Base-by-base conservation (phyloP, 1,140 invertebrate species). In the Zelostemma sp. region DNA sequence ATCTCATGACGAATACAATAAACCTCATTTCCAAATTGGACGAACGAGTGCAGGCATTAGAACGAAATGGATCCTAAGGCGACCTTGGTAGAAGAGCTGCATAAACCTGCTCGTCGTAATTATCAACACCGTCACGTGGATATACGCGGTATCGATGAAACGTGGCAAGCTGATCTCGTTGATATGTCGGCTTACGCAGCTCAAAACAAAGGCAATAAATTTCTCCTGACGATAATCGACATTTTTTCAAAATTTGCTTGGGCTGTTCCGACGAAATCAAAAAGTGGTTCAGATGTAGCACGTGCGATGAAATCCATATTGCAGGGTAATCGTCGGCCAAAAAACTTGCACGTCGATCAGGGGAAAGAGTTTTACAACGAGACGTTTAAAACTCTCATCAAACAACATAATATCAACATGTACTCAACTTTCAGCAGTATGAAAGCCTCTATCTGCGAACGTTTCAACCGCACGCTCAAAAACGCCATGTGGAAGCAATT, bases 221-320 rank as follows among this genome's bases (percentile, higher is more conserved):
- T 28, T 28, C 8, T 28, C 8, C 25, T 28, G 25, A 28, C 25
- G 3, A 8, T 28, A 8, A 8, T 85, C 47, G 78, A 85, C 55
- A 54, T 72, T 5, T 78, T 84, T 3, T 28, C 25, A 28, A 28
- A 28, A 28, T 28, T 4, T 28, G 25, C 25, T 28, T 28, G 25
- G 25, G 25, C 25, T 28, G 25, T 28, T 4, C 25, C 8, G 8
- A 28, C 25, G 25, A 28, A 3, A 28, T 4, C 25, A 3, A 28
- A 28, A 28, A 28, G 25, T 8, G 25, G 69, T 38, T 49, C 45
- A 59, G 59, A 77, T 40, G 68, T 81, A 9, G 54, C 63, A 6
- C 48, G 57, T 12, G 75, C 66, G n/a, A 77, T 84, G 69, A 33
- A 67, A 47, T 45, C n/a, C n/a, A n/a, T n/a, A n/a, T n/a, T n/a